A percentile compares a stretch with the other conserved stretches of the same genome.
Conservation (phyloP, 2,888 invertebrate species). For the Syritta pipiens region DNA sequence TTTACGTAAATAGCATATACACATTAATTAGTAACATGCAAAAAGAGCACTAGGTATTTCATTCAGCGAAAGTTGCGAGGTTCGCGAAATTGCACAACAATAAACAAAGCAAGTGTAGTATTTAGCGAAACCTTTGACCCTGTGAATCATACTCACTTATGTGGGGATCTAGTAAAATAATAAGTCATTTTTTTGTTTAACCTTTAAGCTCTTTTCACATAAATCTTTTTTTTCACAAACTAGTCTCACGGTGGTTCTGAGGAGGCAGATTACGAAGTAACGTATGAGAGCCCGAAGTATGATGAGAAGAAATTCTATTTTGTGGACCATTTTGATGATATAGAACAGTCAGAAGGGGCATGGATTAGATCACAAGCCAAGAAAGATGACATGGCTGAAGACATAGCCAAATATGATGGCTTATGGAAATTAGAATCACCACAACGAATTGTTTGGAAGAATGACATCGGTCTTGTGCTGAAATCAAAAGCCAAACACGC, state of each 20-base stretch:
- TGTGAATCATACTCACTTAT: too few relatives aligned
- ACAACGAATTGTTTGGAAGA: slow-evolving; percentile 86
- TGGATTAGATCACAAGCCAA: slow-evolving; percentile 96
- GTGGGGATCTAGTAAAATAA: too few relatives aligned
- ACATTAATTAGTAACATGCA: too few relatives aligned
- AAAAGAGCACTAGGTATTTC: too few relatives aligned
- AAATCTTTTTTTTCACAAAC: background rate
- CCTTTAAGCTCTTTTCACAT: background rate
- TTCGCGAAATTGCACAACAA: too few relatives aligned
- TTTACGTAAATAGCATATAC: too few relatives aligned
- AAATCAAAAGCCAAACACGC: slow-evolving; percentile 98
- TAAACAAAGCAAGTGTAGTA: too few relatives aligned
- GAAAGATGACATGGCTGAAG: slow-evolving; percentile 92
- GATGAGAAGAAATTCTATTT: slow-evolving; percentile 85
- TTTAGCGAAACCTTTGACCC: too few relatives aligned
- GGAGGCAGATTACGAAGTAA: slow-evolving; percentile 72
- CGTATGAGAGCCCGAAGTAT: slow-evolving; percentile 86
- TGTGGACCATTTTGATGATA: slow-evolving; percentile 92
- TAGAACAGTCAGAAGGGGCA: slow-evolving; percentile 84
- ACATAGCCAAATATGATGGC: slow-evolving; percentile 97
- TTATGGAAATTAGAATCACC: slow-evolving; percentile 88
- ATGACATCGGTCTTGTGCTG: slow-evolving; percentile 92
- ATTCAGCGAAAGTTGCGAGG: too few relatives aligned
- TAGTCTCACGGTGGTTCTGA: slow-evolving; percentile 23
- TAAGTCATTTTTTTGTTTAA: too few relatives aligned